Base-by-base conservation (phyloP, 2,888 invertebrate species). In the Criorhina ranunculi region DNA sequence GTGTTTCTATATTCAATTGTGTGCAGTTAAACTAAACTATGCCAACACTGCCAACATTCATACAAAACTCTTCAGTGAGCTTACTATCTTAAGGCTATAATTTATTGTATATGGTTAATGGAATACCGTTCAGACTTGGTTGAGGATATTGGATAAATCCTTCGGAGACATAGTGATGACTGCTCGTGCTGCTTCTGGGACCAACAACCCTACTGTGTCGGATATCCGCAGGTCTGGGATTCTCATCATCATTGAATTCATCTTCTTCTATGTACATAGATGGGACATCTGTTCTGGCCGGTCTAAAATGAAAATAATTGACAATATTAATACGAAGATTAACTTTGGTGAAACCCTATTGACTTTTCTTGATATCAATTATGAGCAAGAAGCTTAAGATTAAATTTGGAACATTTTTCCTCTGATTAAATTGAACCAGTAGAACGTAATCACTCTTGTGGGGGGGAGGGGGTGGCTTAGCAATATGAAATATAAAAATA, bases 181-280 rank as follows among this genome's bases (percentile, higher is more conserved):
- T 90, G 49, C 88, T 88, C 51, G 88, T 87, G 0, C 88, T 88
- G 82, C 88, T 88, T 31, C 89, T 85, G 11, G 88, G 88, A 0
- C 87, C 87, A 40, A 88, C 88, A 59, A 90, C 89, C 67, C 89
- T 86, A 78, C 88, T 88, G 59, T 88, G 88, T 69, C 89, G 86
- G 29, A 88, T 88, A 46, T 89, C 89, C 29, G 88, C 87, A 55
- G 88, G 76, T 78, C 89, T 86, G 17, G 87, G 77, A 81, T 90
- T 90, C 86, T 92, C 92, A 70, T 91, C 91, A 64, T 91, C 91
- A 80, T 91, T 90, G 78, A 91, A 89, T 80, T 91, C 92, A 64
- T 92, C 92, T 88, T 92, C 92, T 87, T 92, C 92, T 80, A 92
- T 92, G 86, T 92, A 92, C 92, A 92, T 92, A 44, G 92, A 92